Percentiles rank a stretch among this genome's conserved stretches.
These are phyloP conservation scores for Sarcophaga carnaria DNA, from an alignment of 2,888 invertebrate genomes.

Conservation along the genomic window DNA sequence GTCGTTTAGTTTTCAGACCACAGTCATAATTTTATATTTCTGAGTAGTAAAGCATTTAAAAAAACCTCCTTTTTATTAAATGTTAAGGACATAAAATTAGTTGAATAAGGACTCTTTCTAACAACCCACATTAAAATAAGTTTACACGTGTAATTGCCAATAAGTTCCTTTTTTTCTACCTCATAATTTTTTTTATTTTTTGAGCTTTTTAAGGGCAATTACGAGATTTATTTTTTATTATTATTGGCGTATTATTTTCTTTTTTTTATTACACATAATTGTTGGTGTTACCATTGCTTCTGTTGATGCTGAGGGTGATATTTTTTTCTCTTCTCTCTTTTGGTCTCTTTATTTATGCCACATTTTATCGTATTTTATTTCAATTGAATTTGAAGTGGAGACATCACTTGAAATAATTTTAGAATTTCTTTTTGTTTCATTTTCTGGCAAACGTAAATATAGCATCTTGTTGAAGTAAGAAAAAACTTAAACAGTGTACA, in stretches of 20 bases:
- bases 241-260: slow-evolving; percentile 28
- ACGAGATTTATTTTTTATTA: slow-evolving; percentile 51
- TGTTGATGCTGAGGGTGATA: background rate
- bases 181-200: background rate
- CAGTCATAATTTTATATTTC: background rate
- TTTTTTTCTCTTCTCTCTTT: background rate
- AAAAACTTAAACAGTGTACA: background rate
- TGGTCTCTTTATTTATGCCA: slow-evolving; percentile 10
- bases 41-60: background rate
- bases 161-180: slow-evolving; percentile 57
- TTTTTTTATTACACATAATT: slow-evolving; percentile 49
- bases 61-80: background rate
- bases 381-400: slow-evolving; percentile 42
- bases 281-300: background rate
- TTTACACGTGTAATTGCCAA: slow-evolving; percentile 79
- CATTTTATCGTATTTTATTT: slow-evolving; percentile 16
- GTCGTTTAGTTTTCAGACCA: no score
- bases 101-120: background rate
- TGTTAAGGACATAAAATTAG: background rate
- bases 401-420: slow-evolving; percentile 29
- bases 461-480: slow-evolving; percentile 45
- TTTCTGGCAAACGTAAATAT: slow-evolving; percentile 36
- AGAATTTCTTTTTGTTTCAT: slow-evolving; percentile 32
- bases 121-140: slow-evolving; percentile 70
- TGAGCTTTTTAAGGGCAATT: slow-evolving; percentile 47